These are phyloP conservation scores for Sylvietta virens DNA, from an alignment of 2,113 vertebrate species.

Conservation along the genomic window DNA sequence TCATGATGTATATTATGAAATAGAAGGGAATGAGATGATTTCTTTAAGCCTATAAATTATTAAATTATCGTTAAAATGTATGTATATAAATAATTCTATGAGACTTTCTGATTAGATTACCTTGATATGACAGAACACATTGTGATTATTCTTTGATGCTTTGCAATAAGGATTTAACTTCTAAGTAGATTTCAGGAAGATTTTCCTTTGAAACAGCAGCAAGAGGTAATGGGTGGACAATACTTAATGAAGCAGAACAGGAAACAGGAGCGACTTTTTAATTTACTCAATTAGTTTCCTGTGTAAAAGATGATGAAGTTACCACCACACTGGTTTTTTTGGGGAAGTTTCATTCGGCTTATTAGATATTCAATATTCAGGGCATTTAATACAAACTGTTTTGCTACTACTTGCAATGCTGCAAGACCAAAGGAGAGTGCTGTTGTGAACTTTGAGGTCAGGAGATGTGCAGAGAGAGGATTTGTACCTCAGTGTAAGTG, in stretches of 20 bases:
- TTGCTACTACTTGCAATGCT: neutral
- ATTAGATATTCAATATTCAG: neutral
- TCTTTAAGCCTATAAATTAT: constrained; percentile 25
- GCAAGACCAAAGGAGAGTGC: neutral
- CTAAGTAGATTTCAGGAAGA: constrained; percentile 32
- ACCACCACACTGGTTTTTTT: neutral
- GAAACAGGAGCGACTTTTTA: constrained; percentile 18
- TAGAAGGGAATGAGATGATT: constrained; percentile 45
- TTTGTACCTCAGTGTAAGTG: neutral
- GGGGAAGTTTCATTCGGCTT: neutral
- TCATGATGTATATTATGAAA: constrained; percentile 9
- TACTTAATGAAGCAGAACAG: constrained; percentile 17
- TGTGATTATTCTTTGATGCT: constrained; percentile 14
- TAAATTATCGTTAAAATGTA: constrained; percentile 20
- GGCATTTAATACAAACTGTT: neutral
- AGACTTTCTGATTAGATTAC: constrained; percentile 32
- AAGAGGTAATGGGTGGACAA: neutral
- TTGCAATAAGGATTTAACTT: neutral
- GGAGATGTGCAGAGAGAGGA: neutral
- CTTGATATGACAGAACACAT: neutral
- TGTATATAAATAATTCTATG: neutral
- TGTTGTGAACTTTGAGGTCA: neutral
- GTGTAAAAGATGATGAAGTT: neutral
- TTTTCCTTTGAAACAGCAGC: neutral
- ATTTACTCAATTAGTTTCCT: neutral